These are phyloP conservation scores for Dugesia japonica DNA, from an alignment of 2,888 invertebrate genomes.

Conservation along the genomic window DNA sequence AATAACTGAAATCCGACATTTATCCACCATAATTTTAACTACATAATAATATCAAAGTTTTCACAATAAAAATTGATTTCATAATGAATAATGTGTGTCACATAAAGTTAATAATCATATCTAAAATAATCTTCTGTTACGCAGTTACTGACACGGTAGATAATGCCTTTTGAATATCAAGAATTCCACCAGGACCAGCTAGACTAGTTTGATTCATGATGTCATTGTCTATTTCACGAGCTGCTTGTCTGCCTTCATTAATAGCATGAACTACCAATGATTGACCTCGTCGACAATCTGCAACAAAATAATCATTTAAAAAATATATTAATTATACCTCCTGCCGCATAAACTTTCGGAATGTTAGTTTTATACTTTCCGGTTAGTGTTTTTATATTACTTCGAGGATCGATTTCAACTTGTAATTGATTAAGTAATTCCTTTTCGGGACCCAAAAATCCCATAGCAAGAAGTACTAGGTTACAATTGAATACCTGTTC, in stretches of 20 bases:
- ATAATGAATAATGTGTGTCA: too few relatives aligned
- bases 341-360: conserved; percentile 77
- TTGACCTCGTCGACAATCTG: conserved; percentile 94
- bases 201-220: conserved; percentile 62
- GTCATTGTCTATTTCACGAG: conserved; percentile 72
- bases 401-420: conserved; percentile 69
- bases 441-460: conserved; percentile 85
- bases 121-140: background rate
- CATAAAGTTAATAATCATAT: too few relatives aligned
- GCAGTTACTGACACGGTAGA: background rate
- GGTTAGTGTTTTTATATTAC: conserved; percentile 66
- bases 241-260: conserved; percentile 89
- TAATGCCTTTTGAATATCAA: background rate
- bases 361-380: conserved; percentile 65
- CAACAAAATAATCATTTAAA: conserved; percentile 35
- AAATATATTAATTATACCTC: conserved; percentile 63
- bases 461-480: conserved; percentile 87
- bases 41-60: background rate
- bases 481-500: conserved; percentile 63
- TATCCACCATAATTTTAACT: background rate
- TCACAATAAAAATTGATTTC: too few relatives aligned
- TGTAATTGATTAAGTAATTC: conserved; percentile 64
- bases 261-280: conserved; percentile 97
- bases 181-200: conserved; percentile 77
- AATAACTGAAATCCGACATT: background rate